Evolutionary conservation across 2,113 vertebrate species (phyloP).

Genomic region (Centropus unirufus): DNA sequence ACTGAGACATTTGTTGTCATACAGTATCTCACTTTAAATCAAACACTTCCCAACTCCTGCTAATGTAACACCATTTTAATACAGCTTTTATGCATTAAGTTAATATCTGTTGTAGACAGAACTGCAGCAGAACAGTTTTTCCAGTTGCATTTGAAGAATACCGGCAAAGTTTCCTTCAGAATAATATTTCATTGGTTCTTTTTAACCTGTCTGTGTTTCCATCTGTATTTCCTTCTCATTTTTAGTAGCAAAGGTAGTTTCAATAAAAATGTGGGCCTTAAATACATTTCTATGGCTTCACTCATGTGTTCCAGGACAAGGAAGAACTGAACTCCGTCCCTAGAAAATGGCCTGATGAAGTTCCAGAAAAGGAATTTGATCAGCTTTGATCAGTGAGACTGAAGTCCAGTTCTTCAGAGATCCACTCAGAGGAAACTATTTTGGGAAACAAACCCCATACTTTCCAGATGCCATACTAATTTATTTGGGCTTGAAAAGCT

Average conservation of each 20-base stretch:
- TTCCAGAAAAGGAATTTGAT: not conserved
- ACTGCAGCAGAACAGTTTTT: not conserved
- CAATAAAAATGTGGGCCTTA: not conserved
- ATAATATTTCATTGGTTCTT: not conserved
- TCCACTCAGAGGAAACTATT: not conserved
- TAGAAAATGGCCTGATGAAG: not conserved
- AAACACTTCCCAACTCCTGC: not conserved
- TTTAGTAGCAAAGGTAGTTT: not conserved
- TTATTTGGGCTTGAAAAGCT: not conserved
- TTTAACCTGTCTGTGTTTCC: not conserved
- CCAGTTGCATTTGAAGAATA: not conserved
- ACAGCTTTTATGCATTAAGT: not conserved
- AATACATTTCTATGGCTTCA: not conserved
- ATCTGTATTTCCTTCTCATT: not conserved
- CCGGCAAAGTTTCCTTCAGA: not conserved
- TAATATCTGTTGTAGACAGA: not conserved
- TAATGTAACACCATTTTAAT: constrained; percentile 28
- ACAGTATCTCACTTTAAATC: not conserved
- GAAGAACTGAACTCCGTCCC: not conserved
- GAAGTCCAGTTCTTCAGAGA: not conserved
- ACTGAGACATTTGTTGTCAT: not conserved
- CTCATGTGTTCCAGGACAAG: not conserved
- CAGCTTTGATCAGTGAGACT: not conserved
- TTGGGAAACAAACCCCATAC: not conserved
- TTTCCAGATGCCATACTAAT: not conserved